Base-by-base conservation (phyloP, 2,888 invertebrate species). In the Rosalia funebris region DNA sequence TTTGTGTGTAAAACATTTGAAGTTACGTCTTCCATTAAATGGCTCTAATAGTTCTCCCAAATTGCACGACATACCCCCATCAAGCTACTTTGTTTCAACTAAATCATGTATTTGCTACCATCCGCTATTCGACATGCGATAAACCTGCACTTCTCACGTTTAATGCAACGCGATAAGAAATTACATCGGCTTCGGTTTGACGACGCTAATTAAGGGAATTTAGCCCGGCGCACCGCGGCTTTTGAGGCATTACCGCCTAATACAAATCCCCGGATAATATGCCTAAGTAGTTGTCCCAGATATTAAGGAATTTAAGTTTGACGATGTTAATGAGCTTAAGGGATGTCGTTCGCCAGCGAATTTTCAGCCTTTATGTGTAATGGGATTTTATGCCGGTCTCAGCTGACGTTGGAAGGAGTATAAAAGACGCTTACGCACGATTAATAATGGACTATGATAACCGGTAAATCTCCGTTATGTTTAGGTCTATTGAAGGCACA, bases 361-460 rank as follows among this genome's bases (percentile, higher is more conserved):
- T 34, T 34, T 34, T 34, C 34, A 34, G 10, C 34, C 5, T 5
- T 34, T 34, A 34, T n/a, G 11, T n/a, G 11, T 34, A 34, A 34
- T 34, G 34, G 10, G 34, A 34, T 10, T n/a, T n/a, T 7, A 7
- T 25, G 25, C 3, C 3, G 25, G 25, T 25, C 25, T 25, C 25
- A 11, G 10, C 10, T 7, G 34, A n/a, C 10, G 34, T 5, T n/a
- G 10, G 2, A 34, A 34, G 34, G 10, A n/a, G 10, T 5, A n/a
- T 34, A 10, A 34, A 34, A 34, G 11, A n/a, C 10, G 34, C 11
- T 34, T n/a, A 34, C 34, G 34, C 34, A 34, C 34, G 34, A 34
- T 34, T 34, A 34, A 34, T 34, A 34, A 34, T 11, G 34, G 34
- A 34, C 34, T 34, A 34, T 34, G 34, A n/a, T 34, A 34, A 34